Conservation (phyloP, 2,113 vertebrate genomes). For the Serinus canaria region DNA sequence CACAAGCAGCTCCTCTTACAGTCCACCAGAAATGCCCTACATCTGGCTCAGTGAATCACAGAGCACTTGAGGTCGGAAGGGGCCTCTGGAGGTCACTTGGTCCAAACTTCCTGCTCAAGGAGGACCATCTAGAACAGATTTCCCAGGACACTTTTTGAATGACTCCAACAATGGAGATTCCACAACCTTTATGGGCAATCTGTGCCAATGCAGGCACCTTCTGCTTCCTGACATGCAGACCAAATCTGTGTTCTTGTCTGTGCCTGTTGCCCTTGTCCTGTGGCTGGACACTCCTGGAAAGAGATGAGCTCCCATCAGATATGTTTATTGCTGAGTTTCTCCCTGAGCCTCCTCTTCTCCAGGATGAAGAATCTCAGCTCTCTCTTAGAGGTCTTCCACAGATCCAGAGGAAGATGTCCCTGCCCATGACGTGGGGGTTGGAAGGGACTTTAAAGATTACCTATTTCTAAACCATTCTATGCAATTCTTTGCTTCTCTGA, state of each 20-base stretch:
- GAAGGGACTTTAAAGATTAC: not conserved
- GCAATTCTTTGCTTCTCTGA: not conserved
- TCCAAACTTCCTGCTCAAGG: not conserved
- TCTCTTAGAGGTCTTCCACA: not conserved
- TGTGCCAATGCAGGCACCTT: not conserved
- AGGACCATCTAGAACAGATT: not conserved
- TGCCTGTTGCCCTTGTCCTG: not conserved
- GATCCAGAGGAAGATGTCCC: not conserved
- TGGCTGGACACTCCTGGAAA: not conserved
- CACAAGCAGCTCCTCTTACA: not conserved
- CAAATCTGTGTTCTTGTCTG: not conserved
- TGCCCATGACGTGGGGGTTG: not conserved
- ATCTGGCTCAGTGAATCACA: not conserved
- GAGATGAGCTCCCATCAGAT: not conserved
- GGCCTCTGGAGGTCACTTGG: not conserved
- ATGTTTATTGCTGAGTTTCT: not conserved
- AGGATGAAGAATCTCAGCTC: not conserved
- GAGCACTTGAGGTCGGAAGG: not conserved
- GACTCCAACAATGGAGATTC: not conserved
- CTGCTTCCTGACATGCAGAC: not conserved
- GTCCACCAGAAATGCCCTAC: not conserved
- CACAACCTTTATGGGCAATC: not conserved
- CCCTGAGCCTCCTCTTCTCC: not conserved
- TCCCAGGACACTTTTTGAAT: not conserved
- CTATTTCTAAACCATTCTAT: not conserved